A percentile compares a stretch with the other conserved stretches of the same genome.
Conservation (phyloP, 1,140 invertebrate genomes). For the Trichonephila clavata region DNA sequence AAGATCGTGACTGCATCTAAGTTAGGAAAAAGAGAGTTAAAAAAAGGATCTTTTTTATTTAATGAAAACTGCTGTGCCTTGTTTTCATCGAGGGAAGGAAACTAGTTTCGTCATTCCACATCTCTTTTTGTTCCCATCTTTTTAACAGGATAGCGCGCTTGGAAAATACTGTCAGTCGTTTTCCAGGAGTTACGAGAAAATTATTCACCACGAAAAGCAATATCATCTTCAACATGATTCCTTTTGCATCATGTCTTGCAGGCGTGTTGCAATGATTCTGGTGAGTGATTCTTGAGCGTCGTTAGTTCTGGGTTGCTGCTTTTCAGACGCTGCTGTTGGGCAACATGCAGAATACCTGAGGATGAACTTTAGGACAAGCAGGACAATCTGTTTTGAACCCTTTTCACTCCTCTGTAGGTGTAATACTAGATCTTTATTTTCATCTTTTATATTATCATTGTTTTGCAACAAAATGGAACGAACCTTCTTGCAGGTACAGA, state of each 20-base stretch:
- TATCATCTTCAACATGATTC: background rate
- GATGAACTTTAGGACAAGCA: constrained; percentile 11
- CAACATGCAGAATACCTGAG: background rate
- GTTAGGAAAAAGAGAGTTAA: too few relatives aligned
- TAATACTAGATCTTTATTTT: too few relatives aligned
- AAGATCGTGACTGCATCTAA: constrained; percentile 33
- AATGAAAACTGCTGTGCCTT: background rate
- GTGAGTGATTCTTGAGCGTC: background rate
- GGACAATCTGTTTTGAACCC: background rate
- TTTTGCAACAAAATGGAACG: too few relatives aligned
- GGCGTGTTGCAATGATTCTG: constrained; percentile 21
- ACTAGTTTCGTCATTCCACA: background rate
- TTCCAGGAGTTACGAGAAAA: constrained; percentile 45
- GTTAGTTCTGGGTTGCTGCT: constrained; percentile 38
- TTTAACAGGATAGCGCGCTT: constrained; percentile 1
- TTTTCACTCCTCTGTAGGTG: too few relatives aligned
- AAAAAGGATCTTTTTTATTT: background rate
- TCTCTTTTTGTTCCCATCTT: constrained; percentile 11
- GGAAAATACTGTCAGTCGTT: constrained; percentile 4
- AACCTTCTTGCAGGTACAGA: too few relatives aligned
- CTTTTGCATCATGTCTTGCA: constrained; percentile 21
- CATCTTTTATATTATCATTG: too few relatives aligned
- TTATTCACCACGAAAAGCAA: constrained; percentile 30
- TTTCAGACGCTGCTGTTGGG: background rate
- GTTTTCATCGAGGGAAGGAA: constrained; percentile 10